Conservation (phyloP, 2,797 vertebrate species). For the Alca torda region DNA sequence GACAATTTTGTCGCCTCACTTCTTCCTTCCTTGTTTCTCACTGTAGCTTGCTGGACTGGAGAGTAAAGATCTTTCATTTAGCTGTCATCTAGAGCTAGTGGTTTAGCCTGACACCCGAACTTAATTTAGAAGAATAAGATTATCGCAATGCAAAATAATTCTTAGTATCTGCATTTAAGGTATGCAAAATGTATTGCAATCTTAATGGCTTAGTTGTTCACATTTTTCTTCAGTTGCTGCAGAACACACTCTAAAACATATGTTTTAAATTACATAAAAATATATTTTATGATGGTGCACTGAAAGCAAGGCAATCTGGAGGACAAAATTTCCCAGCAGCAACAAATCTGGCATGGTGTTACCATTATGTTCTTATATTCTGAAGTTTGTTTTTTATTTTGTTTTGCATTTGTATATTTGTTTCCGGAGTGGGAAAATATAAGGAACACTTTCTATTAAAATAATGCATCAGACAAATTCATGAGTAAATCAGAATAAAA, state of each 20-base stretch:
- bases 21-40: neutral
- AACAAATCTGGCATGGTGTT: neutral
- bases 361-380: neutral
- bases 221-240: slow-evolving; percentile 30
- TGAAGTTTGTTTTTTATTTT: neutral
- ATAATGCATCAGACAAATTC: neutral
- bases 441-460: neutral
- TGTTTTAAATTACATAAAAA: slow-evolving; percentile 63
- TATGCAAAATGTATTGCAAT: neutral
- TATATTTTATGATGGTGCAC: slow-evolving; percentile 33
- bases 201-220: slow-evolving; percentile 28
- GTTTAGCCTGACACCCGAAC: slow-evolving; percentile 3
- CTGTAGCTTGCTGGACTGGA: neutral
- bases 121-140: slow-evolving; percentile 41
- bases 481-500: neutral
- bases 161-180: slow-evolving; percentile 14
- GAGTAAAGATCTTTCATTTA: slow-evolving; percentile 36
- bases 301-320: slow-evolving; percentile 36
- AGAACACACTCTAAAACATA: slow-evolving; percentile 49
- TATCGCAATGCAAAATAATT: slow-evolving; percentile 48
- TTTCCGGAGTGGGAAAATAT: neutral
- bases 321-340: slow-evolving; percentile 35
- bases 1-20: slow-evolving; percentile 57
- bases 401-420: neutral
- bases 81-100: slow-evolving; percentile 18